Percentiles rank a stretch among this genome's conserved stretches.
Evolutionary conservation across 37 sponge, comb jelly and placozoan species (phyloP).

Genomic region (Crambe crambe): DNA sequence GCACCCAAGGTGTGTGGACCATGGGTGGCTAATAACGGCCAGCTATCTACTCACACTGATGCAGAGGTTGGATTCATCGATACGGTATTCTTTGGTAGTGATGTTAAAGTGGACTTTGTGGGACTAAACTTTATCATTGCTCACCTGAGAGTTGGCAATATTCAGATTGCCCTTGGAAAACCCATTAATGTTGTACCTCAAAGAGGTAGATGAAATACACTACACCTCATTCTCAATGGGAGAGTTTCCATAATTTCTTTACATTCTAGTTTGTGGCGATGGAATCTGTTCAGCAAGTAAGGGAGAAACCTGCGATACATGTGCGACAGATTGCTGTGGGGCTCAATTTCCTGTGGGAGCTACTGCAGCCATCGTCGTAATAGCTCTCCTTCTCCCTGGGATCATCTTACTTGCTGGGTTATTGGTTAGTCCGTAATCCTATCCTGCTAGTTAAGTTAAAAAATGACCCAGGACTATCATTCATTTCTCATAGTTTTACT

Average conservation of each 20-base stretch:
- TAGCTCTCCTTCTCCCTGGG: conserved; percentile 20
- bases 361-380: conserved; percentile 35
- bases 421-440: too few species aligned
- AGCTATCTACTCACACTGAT: conserved; percentile 77
- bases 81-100: neutral
- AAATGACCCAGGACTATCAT: too few species aligned
- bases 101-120: conserved; percentile 10
- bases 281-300: conserved; percentile 28
- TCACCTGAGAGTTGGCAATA: conserved; percentile 73
- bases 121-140: conserved; percentile 72
- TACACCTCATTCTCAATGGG: too few species aligned
- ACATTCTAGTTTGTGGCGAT: conserved; percentile 68
- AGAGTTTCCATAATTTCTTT: neutral
- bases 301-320: conserved; percentile 58
- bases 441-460: too few species aligned
- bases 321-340: conserved; percentile 71
- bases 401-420: neutral
- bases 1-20: conserved; percentile 75
- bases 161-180: conserved; percentile 76
- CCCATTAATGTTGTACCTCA: conserved; percentile 30
- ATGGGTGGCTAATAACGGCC: conserved; percentile 71
- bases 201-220: conserved; percentile 12
- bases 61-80: conserved; percentile 39
- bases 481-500: conserved; percentile 13
- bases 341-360: conserved; percentile 4